These are phyloP conservation scores for Porites lobata DNA, from an alignment of 92 coral and sea anemone genomes.

Conservation along the genomic window DNA sequence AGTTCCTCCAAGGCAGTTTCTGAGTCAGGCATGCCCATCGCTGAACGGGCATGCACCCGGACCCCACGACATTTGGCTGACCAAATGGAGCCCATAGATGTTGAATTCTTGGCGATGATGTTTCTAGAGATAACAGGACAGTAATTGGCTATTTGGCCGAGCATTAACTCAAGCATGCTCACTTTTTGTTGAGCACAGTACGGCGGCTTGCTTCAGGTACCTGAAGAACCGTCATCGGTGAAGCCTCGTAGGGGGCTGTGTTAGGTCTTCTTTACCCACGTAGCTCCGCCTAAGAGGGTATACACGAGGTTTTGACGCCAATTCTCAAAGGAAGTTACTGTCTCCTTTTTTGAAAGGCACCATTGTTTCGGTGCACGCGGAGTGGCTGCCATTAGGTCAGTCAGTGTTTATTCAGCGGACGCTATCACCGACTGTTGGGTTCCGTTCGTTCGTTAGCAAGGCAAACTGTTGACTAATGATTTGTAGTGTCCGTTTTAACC, in stretches of 20 bases:
- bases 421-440: not conserved
- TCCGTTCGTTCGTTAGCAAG: too few species aligned
- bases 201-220: slow-evolving; percentile 30
- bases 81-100: slow-evolving; percentile 54
- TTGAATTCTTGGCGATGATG: slow-evolving; percentile 39
- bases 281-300: not conserved
- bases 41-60: too few species aligned
- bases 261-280: too few species aligned
- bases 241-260: slow-evolving; percentile 19
- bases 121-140: slow-evolving; percentile 51
- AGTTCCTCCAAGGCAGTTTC: too few species aligned
- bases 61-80: not conserved
- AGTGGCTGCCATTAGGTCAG: not conserved
- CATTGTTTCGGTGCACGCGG: slow-evolving; percentile 60
- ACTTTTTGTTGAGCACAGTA: slow-evolving; percentile 58
- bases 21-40: too few species aligned
- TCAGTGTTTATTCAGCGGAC: slow-evolving; percentile 9
- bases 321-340: slow-evolving; percentile 4
- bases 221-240: slow-evolving; percentile 26
- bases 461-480: too few species aligned
- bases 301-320: not conserved
- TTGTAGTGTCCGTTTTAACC: too few species aligned
- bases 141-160: slow-evolving; percentile 62
- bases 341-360: slow-evolving; percentile 62
- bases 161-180: slow-evolving; percentile 50